Conservation (phyloP, 2,797 vertebrate species). For the Crenuchus spilurus region DNA sequence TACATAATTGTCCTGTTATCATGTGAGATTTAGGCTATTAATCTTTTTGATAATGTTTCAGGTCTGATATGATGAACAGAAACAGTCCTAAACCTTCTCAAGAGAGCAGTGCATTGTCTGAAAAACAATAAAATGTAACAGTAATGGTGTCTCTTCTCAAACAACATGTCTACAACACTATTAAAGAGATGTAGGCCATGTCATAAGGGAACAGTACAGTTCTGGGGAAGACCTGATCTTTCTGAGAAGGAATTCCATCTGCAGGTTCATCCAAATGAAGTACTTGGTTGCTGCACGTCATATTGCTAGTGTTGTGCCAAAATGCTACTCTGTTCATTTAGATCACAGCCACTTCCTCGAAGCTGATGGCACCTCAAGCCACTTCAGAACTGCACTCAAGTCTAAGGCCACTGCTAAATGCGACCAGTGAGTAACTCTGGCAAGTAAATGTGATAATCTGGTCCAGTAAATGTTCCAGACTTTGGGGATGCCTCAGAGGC, state of each 20-base stretch:
- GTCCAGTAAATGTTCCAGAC: slow-evolving; percentile 31
- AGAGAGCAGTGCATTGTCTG: background rate
- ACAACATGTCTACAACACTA: background rate
- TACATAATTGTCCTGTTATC: slow-evolving; percentile 7
- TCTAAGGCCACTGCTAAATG: slow-evolving; percentile 43
- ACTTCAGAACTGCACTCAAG: slow-evolving; percentile 15
- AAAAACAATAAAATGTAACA: background rate
- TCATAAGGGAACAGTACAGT: background rate
- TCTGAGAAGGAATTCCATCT: slow-evolving; percentile 46
- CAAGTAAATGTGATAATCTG: slow-evolving; percentile 54
- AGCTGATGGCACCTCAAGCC: slow-evolving; percentile 37
- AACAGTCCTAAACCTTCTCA: too few relatives aligned
- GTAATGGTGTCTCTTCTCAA: background rate
- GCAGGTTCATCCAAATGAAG: slow-evolving; percentile 19
- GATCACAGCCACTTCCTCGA: slow-evolving; percentile 52
- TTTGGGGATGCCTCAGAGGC: slow-evolving; percentile 20
- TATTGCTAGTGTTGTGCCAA: slow-evolving; percentile 13
- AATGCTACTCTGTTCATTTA: slow-evolving; percentile 49
- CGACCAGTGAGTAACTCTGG: slow-evolving; percentile 43
- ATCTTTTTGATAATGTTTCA: background rate
- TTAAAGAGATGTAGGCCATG: background rate
- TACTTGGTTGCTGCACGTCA: slow-evolving; percentile 28
- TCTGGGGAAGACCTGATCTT: slow-evolving; percentile 36
- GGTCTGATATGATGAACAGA: background rate
- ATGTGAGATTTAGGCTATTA: background rate